Base-by-base conservation (phyloP, 92 coral and sea anemone genomes). In the Micromussa lordhowensis region DNA sequence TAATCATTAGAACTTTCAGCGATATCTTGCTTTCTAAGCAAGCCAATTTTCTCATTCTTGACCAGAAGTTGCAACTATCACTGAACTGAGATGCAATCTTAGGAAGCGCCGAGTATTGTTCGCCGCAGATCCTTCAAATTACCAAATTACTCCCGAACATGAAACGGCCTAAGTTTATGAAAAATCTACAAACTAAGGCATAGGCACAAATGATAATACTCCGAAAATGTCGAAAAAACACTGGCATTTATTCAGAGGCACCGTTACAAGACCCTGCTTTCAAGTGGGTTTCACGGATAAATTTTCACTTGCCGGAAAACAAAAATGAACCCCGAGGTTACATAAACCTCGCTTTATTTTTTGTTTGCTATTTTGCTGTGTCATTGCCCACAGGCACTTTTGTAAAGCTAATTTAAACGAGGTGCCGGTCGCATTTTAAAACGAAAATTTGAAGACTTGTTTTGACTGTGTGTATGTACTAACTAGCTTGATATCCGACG, bases 21-120 rank as follows among this genome's bases (percentile, higher is more conserved):
- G 57, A 28, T 77, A 40, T 58, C 83, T 64, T 58, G 48, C 18
- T 55, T 85, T 49, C 36, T 75, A 77, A 86, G 83, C 89, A 77
- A 86, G 89, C 89, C 89, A 86, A 86, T 86, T 86, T 86, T 77
- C 76, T 30, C 28, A 54, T 68, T 16, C 82, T 86, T 77, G 83
- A 86, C n/a, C 81, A 53, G 72, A 15, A 75, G 69, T n/a, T 68
- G 13, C 22, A 21, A 19, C 88, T 84, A 73, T 84, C 73, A 74
- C 2, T 58, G 49, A 22, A 44, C 51, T 44, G 51, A 54, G 74
- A 40, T 84, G 36, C 81, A 84, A 84, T 84, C 88, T 82, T 44
- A 12, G 30, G 81, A 75, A 84, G 58, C 44, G 80, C 53, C 78
- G 26, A 35, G n/a, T 34, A 54, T 84, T 84, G 87, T 84, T 84